Base-by-base conservation (phyloP, 2,797 vertebrate genomes). In the Carapus acus region DNA sequence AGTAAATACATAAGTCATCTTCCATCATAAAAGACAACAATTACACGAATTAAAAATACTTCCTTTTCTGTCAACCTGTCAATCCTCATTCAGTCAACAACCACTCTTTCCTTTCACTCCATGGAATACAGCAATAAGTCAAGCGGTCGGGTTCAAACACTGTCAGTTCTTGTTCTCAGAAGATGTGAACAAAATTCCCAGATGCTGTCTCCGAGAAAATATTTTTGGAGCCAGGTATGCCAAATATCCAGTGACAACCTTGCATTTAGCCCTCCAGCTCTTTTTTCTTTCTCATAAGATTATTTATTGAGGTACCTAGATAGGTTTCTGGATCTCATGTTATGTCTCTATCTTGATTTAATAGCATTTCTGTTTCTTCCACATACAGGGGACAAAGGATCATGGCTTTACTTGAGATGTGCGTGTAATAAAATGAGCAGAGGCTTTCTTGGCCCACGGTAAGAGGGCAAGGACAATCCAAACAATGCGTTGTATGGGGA, bases 361-460 rank as follows among this genome's bases (percentile, higher is more conserved):
- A 45, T 29, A 43, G 9, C 33, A 7, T 34, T 34, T 53, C 38
- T 67, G 37, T 21, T 62, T n/a, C 17, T 51, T 51, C 56, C 46
- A 43, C 40, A 58, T 38, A 37, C 17, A 34, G 52, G 24, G 24
- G 24, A 59, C 38, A 67, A 61, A 60, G 40, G 31, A 16, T 66
- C 5, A 17, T 44, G 56, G 43, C 49, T 53, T 34, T 16, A 58
- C 37, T 58, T 62, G 43, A 49, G 39, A 71, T 53, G 27, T 42
- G 43, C 53, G 50, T 51, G 57, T 61, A 56, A 75, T 75, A 63
- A 80, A 82, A 71, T 55, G 7, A 67, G 73, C 19, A 22, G 2
- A 53, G 69, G 49, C 75, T 15, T 23, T 62, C 48, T 48, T 8
- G 52, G 22, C 3, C 39, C 58, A 49, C 42, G 53, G 67, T 66